A percentile compares a stretch with the other conserved stretches of the same genome.
Conservation (phyloP, 2,888 invertebrate genomes). For the Mimas tiliae region DNA sequence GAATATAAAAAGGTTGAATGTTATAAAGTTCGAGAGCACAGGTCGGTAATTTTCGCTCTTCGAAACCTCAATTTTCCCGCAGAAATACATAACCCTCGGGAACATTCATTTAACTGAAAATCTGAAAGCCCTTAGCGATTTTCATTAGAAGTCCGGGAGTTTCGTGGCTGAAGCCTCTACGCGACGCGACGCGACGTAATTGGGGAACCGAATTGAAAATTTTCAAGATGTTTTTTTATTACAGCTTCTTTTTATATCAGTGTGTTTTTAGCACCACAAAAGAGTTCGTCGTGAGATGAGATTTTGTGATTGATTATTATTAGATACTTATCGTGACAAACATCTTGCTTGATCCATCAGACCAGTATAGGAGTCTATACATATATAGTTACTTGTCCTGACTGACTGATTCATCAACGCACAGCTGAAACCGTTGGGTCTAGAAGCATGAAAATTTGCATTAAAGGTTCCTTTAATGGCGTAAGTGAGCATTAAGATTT, state of each 20-base stretch:
- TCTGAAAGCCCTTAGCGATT: constrained; percentile 34
- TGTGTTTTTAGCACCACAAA: constrained; percentile 24
- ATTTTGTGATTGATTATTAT: neutral
- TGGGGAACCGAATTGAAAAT: constrained; percentile 33
- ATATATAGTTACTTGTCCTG: no score
- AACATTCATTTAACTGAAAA: constrained; percentile 31
- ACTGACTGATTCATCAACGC: no score
- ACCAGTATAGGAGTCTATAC: no score
- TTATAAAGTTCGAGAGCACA: constrained; percentile 13
- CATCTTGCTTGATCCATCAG: no score
- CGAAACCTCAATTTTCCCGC: constrained; percentile 25
- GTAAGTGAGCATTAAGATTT: no score
- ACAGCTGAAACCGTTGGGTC: no score
- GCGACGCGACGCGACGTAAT: constrained; percentile 26
- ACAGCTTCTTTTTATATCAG: constrained; percentile 26
- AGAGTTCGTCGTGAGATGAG: neutral
- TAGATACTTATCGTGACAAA: no score
- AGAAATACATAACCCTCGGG: constrained; percentile 16
- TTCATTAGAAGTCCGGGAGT: constrained; percentile 27
- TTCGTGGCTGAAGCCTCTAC: constrained; percentile 25
- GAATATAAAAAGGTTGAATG: neutral
- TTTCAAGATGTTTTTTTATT: constrained; percentile 32
- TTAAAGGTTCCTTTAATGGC: no score
- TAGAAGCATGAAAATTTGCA: no score
- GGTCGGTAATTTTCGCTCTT: constrained; percentile 17